Conservation (phyloP, 2,797 vertebrate species). For the Sphenodon punctatus region DNA sequence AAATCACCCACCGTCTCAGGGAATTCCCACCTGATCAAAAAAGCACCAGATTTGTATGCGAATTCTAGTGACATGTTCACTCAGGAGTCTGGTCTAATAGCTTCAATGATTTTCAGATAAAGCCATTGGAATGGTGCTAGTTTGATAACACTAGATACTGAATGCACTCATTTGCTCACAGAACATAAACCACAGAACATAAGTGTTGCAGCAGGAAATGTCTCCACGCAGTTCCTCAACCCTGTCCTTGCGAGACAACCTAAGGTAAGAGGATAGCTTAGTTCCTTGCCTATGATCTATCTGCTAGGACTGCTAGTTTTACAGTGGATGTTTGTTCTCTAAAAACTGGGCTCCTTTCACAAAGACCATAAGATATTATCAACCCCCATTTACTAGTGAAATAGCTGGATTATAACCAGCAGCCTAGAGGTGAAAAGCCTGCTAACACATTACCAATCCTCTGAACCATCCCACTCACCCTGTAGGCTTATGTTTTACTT, state of each 20-base stretch:
- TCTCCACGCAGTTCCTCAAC: fast-evolving
- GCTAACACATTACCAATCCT: slow-evolving; percentile 27
- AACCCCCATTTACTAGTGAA: not conserved
- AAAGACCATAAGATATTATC: fast-evolving
- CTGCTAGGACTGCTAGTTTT: not conserved
- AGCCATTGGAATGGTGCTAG: not conserved
- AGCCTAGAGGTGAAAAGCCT: slow-evolving; percentile 2
- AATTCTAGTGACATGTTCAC: too few relatives aligned
- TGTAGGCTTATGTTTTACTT: slow-evolving; percentile 19
- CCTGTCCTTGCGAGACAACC: not conserved
- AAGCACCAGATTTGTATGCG: too few relatives aligned
- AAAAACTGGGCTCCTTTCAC: not conserved
- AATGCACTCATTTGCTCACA: not conserved
- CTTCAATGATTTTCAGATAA: not conserved
- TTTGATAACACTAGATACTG: not conserved
- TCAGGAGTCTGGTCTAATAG: too few relatives aligned
- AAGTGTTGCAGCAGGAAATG: not conserved
- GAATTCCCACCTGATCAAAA: too few relatives aligned
- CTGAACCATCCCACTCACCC: slow-evolving; percentile 7
- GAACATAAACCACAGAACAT: not conserved
- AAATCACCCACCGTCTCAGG: too few relatives aligned
- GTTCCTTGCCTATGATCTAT: not conserved
- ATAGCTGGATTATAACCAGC: not conserved
- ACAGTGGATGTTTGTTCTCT: not conserved
- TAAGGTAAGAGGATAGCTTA: not conserved